Conservation (phyloP, 2,888 invertebrate genomes). For the Peribatodes rhomboidaria region DNA sequence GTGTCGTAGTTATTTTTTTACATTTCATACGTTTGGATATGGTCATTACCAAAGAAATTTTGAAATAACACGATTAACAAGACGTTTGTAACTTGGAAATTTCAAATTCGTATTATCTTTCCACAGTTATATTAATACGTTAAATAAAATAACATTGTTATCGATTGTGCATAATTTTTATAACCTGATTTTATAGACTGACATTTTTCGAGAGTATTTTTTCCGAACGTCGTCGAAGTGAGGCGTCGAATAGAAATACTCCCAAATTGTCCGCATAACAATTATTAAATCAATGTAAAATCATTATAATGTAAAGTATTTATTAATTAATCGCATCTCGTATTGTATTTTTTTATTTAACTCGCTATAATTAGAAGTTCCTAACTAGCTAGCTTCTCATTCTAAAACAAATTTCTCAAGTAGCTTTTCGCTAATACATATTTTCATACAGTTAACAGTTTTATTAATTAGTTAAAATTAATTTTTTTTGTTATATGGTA, state of each 20-base stretch:
- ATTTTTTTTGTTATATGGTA: conserved; percentile 66
- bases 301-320: conserved; percentile 79
- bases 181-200: conserved; percentile 67
- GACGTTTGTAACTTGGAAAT: conserved; percentile 63
- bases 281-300: conserved; percentile 69
- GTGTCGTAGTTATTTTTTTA: conserved; percentile 66
- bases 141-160: conserved; percentile 72
- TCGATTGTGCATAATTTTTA: conserved; percentile 80
- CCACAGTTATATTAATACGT: conserved; percentile 72
- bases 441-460: conserved; percentile 62
- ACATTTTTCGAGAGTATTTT: conserved; percentile 80
- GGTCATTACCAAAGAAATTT: conserved; percentile 82
- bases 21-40: conserved; percentile 70
- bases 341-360: conserved; percentile 76
- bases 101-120: conserved; percentile 59
- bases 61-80: conserved; percentile 66
- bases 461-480: conserved; percentile 49
- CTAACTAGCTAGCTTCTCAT: conserved; percentile 83
- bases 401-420: conserved; percentile 68
- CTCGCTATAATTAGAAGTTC: conserved; percentile 83
- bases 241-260: conserved; percentile 72
- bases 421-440: conserved; percentile 67
- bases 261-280: conserved; percentile 69
- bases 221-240: conserved; percentile 54
- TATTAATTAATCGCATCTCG: conserved; percentile 76